Evolutionary conservation across 2,888 invertebrate species (phyloP).

Genomic region (Drosophila tanythrix): DNA sequence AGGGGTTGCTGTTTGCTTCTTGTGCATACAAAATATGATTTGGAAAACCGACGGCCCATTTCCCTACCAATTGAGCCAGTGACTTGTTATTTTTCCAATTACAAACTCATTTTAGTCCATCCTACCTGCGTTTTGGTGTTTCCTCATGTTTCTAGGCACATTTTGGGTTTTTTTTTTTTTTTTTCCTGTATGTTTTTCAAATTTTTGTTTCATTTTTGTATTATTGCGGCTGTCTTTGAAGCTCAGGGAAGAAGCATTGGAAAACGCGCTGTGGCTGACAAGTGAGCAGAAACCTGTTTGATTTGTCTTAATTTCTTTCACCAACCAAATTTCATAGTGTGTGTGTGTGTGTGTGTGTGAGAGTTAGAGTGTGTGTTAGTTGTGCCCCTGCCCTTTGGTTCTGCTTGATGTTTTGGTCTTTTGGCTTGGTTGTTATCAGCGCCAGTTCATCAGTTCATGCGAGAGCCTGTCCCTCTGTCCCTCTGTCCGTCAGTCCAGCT

Average conservation of each 20-base stretch:
- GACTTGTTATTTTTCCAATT: slow-evolving; percentile 69
- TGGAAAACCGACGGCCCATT: not conserved
- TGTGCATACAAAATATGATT: too few relatives aligned
- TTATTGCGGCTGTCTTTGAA: slow-evolving; percentile 37
- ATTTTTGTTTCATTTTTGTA: not conserved
- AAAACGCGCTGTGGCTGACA: slow-evolving; percentile 28
- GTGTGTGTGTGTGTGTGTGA: slow-evolving; percentile 15
- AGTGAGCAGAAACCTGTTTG: slow-evolving; percentile 65
- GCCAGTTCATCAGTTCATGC: slow-evolving; percentile 58
- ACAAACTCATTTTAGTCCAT: slow-evolving; percentile 54
- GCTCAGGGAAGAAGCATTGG: slow-evolving; percentile 8
- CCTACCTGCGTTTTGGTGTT: slow-evolving; percentile 24
- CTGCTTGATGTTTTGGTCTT: slow-evolving; percentile 10
- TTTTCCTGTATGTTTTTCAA: not conserved
- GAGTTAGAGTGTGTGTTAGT: slow-evolving; percentile 6
- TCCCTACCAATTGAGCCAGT: slow-evolving; percentile 41
- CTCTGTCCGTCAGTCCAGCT: not conserved
- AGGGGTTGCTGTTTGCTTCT: slow-evolving; percentile 10
- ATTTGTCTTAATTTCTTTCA: slow-evolving; percentile 72
- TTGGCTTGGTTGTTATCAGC: slow-evolving; percentile 48
- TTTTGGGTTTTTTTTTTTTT: slow-evolving; percentile 14
- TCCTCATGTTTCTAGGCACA: slow-evolving; percentile 2
- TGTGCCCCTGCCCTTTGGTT: slow-evolving; percentile 19
- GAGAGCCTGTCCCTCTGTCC: slow-evolving; percentile 33
- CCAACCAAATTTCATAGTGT: slow-evolving; percentile 43